These are phyloP conservation scores for Selene dorsalis DNA, from an alignment of 2,797 vertebrate species.

Conservation along the genomic window DNA sequence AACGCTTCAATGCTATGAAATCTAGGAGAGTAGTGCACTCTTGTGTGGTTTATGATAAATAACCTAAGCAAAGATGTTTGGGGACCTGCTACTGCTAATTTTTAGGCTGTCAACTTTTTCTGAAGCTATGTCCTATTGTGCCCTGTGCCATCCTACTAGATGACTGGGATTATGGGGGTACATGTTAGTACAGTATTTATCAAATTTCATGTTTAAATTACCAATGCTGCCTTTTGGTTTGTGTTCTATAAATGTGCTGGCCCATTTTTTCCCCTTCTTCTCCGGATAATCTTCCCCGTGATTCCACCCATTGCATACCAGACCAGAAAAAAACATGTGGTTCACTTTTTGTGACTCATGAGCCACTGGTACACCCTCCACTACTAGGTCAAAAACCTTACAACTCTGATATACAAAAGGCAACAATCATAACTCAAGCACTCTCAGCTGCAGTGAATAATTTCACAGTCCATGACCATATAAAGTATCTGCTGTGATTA, in stretches of 20 bases:
- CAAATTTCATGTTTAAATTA: background rate
- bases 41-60: no score
- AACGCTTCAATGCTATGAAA: no score
- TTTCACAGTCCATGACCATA: slow-evolving; percentile 16
- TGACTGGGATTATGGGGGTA: background rate
- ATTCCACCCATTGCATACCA: background rate
- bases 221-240: background rate
- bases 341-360: background rate
- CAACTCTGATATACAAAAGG: slow-evolving; percentile 3
- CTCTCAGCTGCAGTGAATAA: slow-evolving; percentile 22
- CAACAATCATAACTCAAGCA: background rate
- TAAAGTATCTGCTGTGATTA: slow-evolving; percentile 25
- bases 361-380: background rate
- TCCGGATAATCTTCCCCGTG: background rate
- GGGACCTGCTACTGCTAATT: no score
- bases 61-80: no score
- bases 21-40: no score
- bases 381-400: background rate
- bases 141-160: background rate
- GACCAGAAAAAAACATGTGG: background rate
- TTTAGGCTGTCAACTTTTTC: no score
- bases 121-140: background rate
- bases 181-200: background rate
- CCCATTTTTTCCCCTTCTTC: background rate
- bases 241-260: background rate